Evolutionary conservation across 2,113 vertebrate species (phyloP).

Genomic region (Rhegmatorhina hoffmannsi): DNA sequence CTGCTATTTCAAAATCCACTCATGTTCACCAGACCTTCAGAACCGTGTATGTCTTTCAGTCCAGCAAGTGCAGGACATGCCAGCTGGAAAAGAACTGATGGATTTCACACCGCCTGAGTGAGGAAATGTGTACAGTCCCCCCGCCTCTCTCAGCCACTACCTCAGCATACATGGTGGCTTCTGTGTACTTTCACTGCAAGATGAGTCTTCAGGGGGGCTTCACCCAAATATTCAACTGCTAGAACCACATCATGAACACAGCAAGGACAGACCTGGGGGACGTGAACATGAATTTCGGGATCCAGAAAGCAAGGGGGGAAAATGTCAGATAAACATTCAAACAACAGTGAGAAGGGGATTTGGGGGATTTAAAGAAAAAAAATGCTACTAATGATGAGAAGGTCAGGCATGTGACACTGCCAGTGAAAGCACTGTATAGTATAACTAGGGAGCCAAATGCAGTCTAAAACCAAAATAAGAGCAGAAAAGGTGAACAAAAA

Average conservation of each 20-base stretch:
- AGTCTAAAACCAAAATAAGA: not conserved
- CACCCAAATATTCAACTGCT: not conserved
- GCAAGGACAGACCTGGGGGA: not conserved
- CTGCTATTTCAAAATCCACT: not conserved
- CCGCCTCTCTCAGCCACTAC: not conserved
- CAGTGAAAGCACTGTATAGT: not conserved
- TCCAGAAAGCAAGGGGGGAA: not conserved
- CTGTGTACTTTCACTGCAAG: not conserved
- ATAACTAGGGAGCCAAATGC: not conserved
- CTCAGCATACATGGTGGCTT: not conserved
- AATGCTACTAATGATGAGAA: not conserved
- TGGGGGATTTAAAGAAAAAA: not conserved
- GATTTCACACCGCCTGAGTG: fast-evolving
- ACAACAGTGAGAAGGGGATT: not conserved
- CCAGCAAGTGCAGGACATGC: not conserved
- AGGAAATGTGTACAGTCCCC: not conserved
- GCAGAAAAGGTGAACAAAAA: not conserved
- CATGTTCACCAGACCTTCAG: not conserved
- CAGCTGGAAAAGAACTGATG: fast-evolving
- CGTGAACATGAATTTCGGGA: not conserved
- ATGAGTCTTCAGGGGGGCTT: not conserved
- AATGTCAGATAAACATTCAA: not conserved
- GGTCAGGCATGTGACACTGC: not conserved
- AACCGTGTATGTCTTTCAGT: not conserved
- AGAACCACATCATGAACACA: not conserved